Evolutionary conservation across 2,113 vertebrate genomes (phyloP), one percentile per base, ranked within the genome.

Genomic region (Brachypodius melanocephalos): DNA sequence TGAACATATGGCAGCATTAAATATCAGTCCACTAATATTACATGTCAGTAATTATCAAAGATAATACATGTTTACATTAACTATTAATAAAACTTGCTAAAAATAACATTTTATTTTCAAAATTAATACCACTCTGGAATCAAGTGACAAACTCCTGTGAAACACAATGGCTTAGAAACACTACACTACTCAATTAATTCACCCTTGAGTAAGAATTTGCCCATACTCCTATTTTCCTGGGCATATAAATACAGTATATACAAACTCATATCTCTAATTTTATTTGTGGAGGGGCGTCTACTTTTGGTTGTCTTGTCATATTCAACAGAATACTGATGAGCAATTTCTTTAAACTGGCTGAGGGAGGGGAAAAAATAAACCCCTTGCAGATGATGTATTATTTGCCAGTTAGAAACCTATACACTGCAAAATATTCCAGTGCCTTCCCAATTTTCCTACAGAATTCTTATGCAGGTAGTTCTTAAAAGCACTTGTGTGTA

Each of bases 1-100:
- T 43, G 28, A 97, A 94, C 96, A 95, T 26, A 96, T 48, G 54
- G 48, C 46, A 92, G 52, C 36, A 63, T 71, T 83, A 74, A 86
- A 19, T 45, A 74, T 46, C 51, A 87, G 21, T 46, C 28, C 38
- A 49, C 32, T 79, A 73, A 43, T 42, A 68, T 20, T 38, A 51
- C 9, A 17, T 3, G 48, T 21, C 36, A 80, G 58, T 46, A 85
- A 74, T 7, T 65, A 31, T 57, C 14, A 36, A 42, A 67, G 29
- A 85, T 38, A 90, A 86, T 10, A 69, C 1, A 72, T 34, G 46
- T 62, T 66, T 68, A 79, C 17, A 61, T 38, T 55, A 74, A 79
- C 31, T 66, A 66, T 34, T 71, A 85, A 81, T 29, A 76, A 29
- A 10, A 58, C 13, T 61, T 45, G 28, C 4, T 71, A 77, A 68